A percentile compares a stretch with the other conserved stretches of the same genome.
Evolutionary conservation across 2,797 vertebrate genomes (phyloP).

Genomic region (Microhierax caerulescens): DNA sequence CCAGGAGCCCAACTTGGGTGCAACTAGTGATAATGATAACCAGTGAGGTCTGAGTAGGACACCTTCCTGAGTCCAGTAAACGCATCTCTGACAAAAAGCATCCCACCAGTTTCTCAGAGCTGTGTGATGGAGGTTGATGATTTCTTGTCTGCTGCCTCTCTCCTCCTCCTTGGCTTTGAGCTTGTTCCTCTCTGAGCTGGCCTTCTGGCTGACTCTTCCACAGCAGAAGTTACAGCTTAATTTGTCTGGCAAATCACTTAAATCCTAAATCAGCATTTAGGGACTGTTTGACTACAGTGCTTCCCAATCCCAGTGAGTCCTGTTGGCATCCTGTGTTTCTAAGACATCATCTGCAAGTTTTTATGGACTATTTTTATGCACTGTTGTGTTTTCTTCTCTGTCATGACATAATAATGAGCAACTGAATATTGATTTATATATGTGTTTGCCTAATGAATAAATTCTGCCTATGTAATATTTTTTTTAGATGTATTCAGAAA

Average conservation of each 20-base stretch:
- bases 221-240: background rate
- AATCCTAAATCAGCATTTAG: background rate
- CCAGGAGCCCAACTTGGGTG: background rate
- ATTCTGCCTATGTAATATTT: background rate
- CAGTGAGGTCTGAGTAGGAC: background rate
- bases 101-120: background rate
- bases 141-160: background rate
- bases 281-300: background rate
- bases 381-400: background rate
- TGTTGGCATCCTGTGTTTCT: background rate
- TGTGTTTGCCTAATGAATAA: background rate
- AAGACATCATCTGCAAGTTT: background rate
- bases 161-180: background rate
- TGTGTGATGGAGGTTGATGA: background rate
- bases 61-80: background rate
- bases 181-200: background rate
- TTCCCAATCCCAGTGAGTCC: background rate
- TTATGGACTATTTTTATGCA: background rate
- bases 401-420: background rate
- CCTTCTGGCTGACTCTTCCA: background rate
- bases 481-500: background rate
- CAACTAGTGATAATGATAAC: background rate
- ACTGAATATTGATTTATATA: background rate
- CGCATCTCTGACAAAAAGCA: background rate
- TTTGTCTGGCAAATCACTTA: background rate